A percentile compares a stretch with the other conserved stretches of the same genome.
Conservation (phyloP, 2,797 vertebrate species). For the Girardinus metallicus region DNA sequence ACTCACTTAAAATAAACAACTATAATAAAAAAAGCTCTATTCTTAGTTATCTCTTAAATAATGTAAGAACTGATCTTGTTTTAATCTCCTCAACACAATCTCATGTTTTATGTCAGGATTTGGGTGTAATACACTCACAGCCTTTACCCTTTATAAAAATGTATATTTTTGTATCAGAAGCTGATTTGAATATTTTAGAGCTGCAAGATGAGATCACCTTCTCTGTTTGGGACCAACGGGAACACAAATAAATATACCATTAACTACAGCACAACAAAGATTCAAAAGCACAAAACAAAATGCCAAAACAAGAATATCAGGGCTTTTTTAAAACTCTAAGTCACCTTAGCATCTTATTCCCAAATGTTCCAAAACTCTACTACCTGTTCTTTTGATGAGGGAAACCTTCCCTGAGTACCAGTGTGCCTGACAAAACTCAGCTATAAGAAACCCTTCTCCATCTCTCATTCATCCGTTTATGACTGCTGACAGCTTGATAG, state of each 20-base stretch:
- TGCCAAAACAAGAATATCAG: background rate
- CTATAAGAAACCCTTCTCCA: conserved; percentile 3
- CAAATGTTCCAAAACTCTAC: background rate
- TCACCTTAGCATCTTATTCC: background rate
- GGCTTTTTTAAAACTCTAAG: background rate
- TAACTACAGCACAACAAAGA: background rate
- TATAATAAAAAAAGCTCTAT: background rate
- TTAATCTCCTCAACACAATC: background rate
- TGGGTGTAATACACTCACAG: background rate
- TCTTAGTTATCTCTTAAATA: background rate
- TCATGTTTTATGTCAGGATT: background rate
- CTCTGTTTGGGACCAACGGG: background rate
- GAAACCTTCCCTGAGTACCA: background rate
- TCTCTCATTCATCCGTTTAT: conserved; percentile 11
- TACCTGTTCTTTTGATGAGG: background rate
- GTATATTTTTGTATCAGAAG: background rate
- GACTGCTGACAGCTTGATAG: conserved; percentile 25
- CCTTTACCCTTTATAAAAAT: background rate
- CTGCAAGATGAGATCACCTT: background rate
- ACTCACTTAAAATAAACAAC: background rate
- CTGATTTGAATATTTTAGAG: background rate
- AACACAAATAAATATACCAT: background rate
- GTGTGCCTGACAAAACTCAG: conserved; percentile 12
- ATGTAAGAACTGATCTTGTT: background rate
- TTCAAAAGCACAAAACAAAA: background rate